Base-by-base conservation (phyloP, 2,113 vertebrate genomes). In the Chascanopsetta lugubris region DNA sequence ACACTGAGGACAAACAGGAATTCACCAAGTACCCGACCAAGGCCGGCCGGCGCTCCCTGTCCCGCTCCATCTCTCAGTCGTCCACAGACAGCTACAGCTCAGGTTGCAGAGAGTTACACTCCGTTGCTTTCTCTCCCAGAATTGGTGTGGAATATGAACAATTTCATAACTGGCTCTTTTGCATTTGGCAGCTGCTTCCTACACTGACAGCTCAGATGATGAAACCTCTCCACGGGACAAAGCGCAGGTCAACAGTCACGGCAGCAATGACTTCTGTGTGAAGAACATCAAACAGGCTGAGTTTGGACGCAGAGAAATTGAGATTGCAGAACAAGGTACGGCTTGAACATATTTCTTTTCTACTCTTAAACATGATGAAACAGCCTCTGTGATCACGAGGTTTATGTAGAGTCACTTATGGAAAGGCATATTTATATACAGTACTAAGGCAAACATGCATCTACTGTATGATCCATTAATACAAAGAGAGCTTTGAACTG, bases 41-140 rank as follows among this genome's bases (percentile, higher is more conserved):
- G 88, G 96, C 96, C 0, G 97, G 97, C 30, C 95, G 97, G 0
- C 93, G 97, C 17, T 98, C 97, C 48, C 88, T 99, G 27, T 99
- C 97, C 26, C 94, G 97, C 15, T 99, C 97, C 75, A 98, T 99
- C 89, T 99, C 97, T 0, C 97, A 99, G 89, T 99, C 97, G 17
- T 99, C 97, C 82, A 98, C 97, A 0, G 97, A 99, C 92, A 99
- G 97, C 94, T 99, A 99, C 91, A 99, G 97, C 91, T 99, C 97
- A 15, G 97, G 97, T 99, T 92, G 61, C 26, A 18, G 3, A 49
- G 55, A 0, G 2, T 1, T 24, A 55, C 17, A 27, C 0, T 40
- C 1, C 17, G n/a, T 42, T 45, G 7, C 26, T 46, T n/a, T 36
- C 24, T 22, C 10, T n/a, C 29, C 42, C 50, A 58, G 51, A 10